phyloP scores from a whole-genome alignment of 2,113 vertebrate species.

The Peucedramus taeniatus region DNA sequence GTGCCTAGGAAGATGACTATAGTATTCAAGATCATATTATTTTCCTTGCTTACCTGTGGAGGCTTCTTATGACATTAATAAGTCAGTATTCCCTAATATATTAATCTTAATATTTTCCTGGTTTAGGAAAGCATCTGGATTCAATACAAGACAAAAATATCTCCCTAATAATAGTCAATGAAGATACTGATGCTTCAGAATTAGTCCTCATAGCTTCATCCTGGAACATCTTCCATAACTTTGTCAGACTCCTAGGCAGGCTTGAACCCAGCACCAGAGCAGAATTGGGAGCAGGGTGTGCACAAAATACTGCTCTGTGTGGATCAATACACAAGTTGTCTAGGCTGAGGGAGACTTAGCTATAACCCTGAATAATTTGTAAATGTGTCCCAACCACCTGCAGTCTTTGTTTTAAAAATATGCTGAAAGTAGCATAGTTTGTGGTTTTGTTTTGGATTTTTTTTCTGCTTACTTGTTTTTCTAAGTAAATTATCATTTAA shows the following conservation, averaged over 20 bases:
- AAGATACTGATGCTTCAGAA: not conserved
- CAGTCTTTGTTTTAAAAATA: not conserved
- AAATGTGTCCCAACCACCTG: not conserved
- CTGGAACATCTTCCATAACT: not conserved
- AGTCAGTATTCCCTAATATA: not conserved
- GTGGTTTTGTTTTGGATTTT: not conserved
- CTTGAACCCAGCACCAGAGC: not conserved
- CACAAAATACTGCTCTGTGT: not conserved
- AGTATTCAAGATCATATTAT: not conserved
- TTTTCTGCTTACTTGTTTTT: not conserved
- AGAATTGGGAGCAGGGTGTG: not conserved
- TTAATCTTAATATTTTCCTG: not conserved
- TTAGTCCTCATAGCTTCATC: not conserved
- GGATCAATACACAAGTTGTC: rapidly evolving
- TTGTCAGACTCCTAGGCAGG: not conserved
- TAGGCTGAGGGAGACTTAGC: not conserved
- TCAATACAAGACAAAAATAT: not conserved
- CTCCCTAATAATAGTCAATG: not conserved
- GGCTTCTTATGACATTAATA: not conserved
- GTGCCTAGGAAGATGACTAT: not conserved
- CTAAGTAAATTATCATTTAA: not conserved
- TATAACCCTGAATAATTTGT: not conserved
- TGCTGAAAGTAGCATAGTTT: rapidly evolving
- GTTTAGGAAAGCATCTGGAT: not conserved
- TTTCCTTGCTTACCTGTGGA: not conserved